Evolutionary conservation across 2,113 vertebrate genomes (phyloP), one percentile per base, ranked within the genome.

Genomic region (Halichoeres trimaculatus): DNA sequence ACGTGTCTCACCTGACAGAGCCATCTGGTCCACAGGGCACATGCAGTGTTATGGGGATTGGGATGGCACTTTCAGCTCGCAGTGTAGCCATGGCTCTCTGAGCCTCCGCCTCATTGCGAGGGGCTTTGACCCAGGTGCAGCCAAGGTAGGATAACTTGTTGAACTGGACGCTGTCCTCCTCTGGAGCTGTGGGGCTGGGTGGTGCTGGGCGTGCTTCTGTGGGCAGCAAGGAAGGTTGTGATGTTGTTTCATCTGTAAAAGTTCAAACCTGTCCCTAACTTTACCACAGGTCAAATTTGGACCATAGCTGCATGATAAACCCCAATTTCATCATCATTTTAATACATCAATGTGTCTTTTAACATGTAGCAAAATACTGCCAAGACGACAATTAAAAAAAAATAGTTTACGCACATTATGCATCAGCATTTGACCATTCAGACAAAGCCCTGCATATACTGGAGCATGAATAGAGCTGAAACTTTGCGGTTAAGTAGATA

Each of bases 131-230:
- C 85, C 95, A 98, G 10, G 96, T 98, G 81, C 94, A 96, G 13
- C 98, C 98, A 81, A 99, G 91, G 1, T 99, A 99, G 3, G 93
- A 95, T 62, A 99, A 91, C 90, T 99, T 99, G 89, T 97, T 98
- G 91, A 99, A 99, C 85, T 97, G 92, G 34, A 99, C 98, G 0
- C 97, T 97, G 83, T 99, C 96, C 88, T 99, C 98, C 70, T 99
- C 98, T 64, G 76, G 85, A 34, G 89, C 89, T 1, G 76, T 48
- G 10, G 85, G 78, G 62, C 76, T 84, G 50, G 66, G 12, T 4
- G 76, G 76, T 14, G 62, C 55, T 0, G 80, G 70, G 64, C 69
- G 72, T 24, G 51, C 4, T 55, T 88, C 91, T 90, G 82, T 23
- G 11, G 47, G 63, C 2, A 60, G 22, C n/a, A n/a, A n/a, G n/a